Base-by-base conservation (phyloP, 1,140 invertebrate genomes). In the Musca domestica region DNA sequence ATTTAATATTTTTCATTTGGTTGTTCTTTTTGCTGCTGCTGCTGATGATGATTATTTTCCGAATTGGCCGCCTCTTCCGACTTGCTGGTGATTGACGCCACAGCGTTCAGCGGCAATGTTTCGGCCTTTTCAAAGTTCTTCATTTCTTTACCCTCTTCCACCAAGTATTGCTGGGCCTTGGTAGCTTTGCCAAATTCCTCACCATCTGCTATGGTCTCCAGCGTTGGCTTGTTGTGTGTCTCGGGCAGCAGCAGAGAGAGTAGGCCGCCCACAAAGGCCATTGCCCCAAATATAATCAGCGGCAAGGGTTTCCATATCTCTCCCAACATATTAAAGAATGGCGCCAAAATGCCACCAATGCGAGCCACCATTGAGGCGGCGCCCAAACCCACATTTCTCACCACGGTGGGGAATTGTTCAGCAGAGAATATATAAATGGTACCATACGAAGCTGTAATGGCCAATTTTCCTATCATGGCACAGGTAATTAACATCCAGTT, bases 341-440 rank as follows among this genome's bases (percentile, higher is more conserved):
- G 91, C 1, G 92, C 90, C 51, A 91, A 77, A 71, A 93, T 90
- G 30, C 90, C 91, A 14, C 92, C 92, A 66, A 94, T 81, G 67
- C 92, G 83, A 7, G 92, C 92, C 70, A 87, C 89, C 70, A 90
- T 92, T 0, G 92, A 94, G 49, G 90, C 86, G 3, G 90, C 88
- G 2, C 92, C 93, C 68, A 95, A 78, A 12, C 88, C 92, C 51
- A 90, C 88, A 75, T 92, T 94, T 66, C 93, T 84, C 47, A 95
- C 88, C 7, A 91, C 88, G 1, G 93, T 95, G 1, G 93, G 93
- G 74, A 92, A 94, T 74, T 93, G 89, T 83, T 95, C 93, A 6
- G 89, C 88, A 10, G 92, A 90, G 75, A 91, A 92, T 51, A 94
- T 85, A 74, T 93, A 94, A 30, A 94, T 87, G 1, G 91, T 88